Conservation (phyloP, 2,797 vertebrate species). For the Podarcis lilfordi region DNA sequence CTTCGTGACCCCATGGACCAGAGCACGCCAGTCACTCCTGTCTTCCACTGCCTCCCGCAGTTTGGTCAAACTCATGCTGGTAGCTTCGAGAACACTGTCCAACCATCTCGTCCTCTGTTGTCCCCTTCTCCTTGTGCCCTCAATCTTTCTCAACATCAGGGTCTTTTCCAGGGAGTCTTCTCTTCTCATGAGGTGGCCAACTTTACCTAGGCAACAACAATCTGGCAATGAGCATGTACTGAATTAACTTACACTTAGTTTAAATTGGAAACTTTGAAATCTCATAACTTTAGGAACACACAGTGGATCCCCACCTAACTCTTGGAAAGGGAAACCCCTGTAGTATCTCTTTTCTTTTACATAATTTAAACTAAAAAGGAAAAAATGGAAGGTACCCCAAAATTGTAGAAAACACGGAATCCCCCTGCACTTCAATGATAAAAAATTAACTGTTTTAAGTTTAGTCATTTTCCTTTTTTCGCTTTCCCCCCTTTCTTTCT, state of each 20-base stretch:
- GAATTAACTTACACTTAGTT: not conserved
- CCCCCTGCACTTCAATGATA: not conserved
- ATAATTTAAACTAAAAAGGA: not conserved
- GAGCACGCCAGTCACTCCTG: no score
- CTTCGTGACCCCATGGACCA: no score
- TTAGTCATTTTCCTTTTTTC: not conserved
- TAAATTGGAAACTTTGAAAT: not conserved
- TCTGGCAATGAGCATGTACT: not conserved
- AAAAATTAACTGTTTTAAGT: not conserved
- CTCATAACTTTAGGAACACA: not conserved
- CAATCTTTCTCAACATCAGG: no score
- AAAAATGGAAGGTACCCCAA: not conserved
- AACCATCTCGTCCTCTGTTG: no score
- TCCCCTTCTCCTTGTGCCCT: no score
- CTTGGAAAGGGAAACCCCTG: not conserved
- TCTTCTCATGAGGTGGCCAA: no score
- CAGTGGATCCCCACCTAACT: not conserved
- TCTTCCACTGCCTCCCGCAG: no score
- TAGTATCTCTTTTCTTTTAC: no score
- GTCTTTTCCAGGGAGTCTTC: no score
- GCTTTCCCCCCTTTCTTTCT: not conserved
- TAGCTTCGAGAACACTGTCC: no score
- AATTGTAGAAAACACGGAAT: not conserved
- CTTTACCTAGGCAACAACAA: not conserved
- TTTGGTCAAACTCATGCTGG: no score